These are phyloP conservation scores for Andrena camellia DNA, from an alignment of 2,888 invertebrate genomes.

Conservation along the genomic window DNA sequence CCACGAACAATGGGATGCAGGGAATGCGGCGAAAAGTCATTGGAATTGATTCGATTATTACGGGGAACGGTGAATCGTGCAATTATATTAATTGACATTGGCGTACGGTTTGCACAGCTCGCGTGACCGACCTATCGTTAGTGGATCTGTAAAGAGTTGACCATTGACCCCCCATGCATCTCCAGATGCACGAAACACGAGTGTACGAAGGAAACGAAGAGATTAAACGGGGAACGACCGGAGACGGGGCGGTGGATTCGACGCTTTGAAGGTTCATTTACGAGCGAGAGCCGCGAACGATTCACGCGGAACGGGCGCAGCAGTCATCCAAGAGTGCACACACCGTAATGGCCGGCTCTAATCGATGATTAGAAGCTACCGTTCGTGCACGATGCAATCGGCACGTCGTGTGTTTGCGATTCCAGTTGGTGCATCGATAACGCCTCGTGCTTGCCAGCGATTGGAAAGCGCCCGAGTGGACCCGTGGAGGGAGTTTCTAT, in stretches of 20 bases:
- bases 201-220: constrained; percentile 25
- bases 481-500: not conserved
- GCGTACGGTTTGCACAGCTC: constrained; percentile 35
- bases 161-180: constrained; percentile 29
- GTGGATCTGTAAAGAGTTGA: constrained; percentile 53
- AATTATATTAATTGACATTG: constrained; percentile 63
- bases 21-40: not conserved
- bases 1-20: constrained; percentile 20
- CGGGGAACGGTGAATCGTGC: constrained; percentile 12
- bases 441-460: not conserved
- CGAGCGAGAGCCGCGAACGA: constrained; percentile 37
- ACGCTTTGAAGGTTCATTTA: constrained; percentile 51
- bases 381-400: constrained; percentile 50
- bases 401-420: constrained; percentile 24
- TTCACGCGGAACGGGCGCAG: constrained; percentile 41
- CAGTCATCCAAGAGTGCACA: constrained; percentile 44
- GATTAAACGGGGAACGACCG: constrained; percentile 54
- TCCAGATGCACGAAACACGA: constrained; percentile 55
- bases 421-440: constrained; percentile 3
- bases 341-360: constrained; percentile 70
- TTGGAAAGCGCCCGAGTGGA: constrained; percentile 3
- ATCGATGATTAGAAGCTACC: constrained; percentile 77
- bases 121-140: constrained; percentile 54
- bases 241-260: constrained; percentile 22
- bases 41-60: constrained; percentile 42